Conservation (phyloP, 1,140 invertebrate genomes). For the Lepidostoma basale region DNA sequence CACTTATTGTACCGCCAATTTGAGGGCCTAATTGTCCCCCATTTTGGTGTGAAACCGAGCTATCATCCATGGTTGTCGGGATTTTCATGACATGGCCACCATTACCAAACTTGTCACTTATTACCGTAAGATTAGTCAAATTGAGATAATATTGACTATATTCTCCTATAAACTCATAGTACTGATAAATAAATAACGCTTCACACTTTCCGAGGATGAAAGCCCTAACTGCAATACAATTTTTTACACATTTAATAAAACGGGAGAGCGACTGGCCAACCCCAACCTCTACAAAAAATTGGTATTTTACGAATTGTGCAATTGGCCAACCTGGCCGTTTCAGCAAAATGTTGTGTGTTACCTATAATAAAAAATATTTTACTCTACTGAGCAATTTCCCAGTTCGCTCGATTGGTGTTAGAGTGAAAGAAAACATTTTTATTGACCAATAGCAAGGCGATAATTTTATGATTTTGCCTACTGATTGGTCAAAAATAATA, state of each 20-base stretch:
- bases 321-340: constrained; percentile 11
- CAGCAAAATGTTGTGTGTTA: constrained; percentile 8
- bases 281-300: constrained; percentile 39
- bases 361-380: not conserved
- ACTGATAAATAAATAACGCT: constrained; percentile 11
- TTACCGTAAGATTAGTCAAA: constrained; percentile 39
- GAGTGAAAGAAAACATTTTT: no score
- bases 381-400: no score
- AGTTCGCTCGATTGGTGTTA: no score
- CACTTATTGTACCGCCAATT: constrained; percentile 66
- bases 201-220: constrained; percentile 25
- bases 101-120: constrained; percentile 62
- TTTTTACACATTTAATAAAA: constrained; percentile 29
- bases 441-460: no score
- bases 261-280: constrained; percentile 36
- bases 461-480: no score
- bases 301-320: constrained; percentile 9
- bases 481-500: no score
- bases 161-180: constrained; percentile 32
- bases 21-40: constrained; percentile 59
- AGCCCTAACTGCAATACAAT: constrained; percentile 24
- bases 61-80: constrained; percentile 73
- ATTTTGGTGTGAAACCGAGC: constrained; percentile 75
- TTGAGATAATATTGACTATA: constrained; percentile 20
- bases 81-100: constrained; percentile 80